These are phyloP conservation scores for Polyommatus iphigenia DNA, from an alignment of 2,888 invertebrate genomes.

Conservation along the genomic window DNA sequence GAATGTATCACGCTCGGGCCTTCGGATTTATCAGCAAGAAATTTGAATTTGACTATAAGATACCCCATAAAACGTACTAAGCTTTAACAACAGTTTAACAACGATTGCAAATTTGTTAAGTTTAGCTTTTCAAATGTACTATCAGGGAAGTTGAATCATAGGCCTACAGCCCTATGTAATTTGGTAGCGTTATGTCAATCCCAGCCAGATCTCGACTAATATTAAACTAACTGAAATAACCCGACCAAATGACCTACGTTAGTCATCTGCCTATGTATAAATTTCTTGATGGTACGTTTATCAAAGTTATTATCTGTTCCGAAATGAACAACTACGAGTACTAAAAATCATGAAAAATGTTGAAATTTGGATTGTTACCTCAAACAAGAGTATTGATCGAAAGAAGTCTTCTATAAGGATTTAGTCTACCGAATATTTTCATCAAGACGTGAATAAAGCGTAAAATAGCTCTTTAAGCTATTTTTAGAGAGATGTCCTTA, in stretches of 20 bases:
- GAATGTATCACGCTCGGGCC: neutral
- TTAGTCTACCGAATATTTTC: neutral
- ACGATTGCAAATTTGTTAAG: neutral
- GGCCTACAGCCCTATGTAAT: neutral
- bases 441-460: neutral
- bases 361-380: too few species aligned
- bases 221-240: too few species aligned
- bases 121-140: too few species aligned
- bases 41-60: slow-evolving; percentile 6
- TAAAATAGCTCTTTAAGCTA: neutral
- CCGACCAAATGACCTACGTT: too few species aligned
- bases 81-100: neutral
- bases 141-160: neutral
- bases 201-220: too few species aligned
- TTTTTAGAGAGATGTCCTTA: neutral
- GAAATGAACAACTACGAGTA: too few species aligned
- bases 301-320: too few species aligned
- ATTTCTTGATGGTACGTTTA: too few species aligned
- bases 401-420: neutral
- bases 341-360: too few species aligned
- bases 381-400: too few species aligned
- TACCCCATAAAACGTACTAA: neutral
- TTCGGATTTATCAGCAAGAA: neutral
- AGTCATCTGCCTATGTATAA: too few species aligned
- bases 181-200: too few species aligned